A percentile compares a stretch with the other conserved stretches of the same genome.
Conservation (phyloP, 2,888 invertebrate genomes). For the Pteria penguin region DNA sequence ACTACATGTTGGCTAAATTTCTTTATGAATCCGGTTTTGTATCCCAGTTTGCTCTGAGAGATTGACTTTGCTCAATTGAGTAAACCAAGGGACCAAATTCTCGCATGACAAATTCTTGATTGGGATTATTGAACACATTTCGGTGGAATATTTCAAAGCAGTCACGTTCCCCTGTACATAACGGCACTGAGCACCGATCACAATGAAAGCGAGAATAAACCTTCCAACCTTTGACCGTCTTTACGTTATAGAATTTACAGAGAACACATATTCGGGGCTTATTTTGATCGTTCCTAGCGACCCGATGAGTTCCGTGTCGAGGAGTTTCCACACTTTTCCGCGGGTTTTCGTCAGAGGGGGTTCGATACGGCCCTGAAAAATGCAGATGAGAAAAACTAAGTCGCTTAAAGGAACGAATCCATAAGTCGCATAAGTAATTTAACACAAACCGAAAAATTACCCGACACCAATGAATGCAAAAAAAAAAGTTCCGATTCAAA, state of each 20-base stretch:
- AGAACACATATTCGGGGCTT: conserved; percentile 34
- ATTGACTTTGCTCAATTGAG: no score
- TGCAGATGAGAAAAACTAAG: no score
- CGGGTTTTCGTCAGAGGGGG: neutral
- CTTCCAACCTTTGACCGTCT: conserved; percentile 35
- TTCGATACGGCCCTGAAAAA: neutral
- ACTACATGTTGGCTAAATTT: no score
- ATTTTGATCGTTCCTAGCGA: conserved; percentile 33
- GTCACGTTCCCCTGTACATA: conserved; percentile 32
- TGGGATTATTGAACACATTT: neutral
- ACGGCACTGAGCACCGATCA: conserved; percentile 22
- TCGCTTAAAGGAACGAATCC: no score
- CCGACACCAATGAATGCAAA: no score
- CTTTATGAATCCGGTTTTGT: no score
- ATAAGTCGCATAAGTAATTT: no score
- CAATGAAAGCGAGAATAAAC: conserved; percentile 38
- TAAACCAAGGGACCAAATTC: no score
- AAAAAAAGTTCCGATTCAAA: no score
- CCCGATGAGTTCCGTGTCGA: conserved; percentile 21
- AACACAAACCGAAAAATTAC: no score
- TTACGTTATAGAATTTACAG: conserved; percentile 27
- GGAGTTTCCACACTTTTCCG: conserved; percentile 1
- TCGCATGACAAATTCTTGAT: neutral
- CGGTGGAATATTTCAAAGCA: conserved; percentile 39
- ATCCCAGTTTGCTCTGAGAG: no score